phyloP scores from a whole-genome alignment of 1,140 invertebrate species.

The Pseudomyrmex dendroicus region DNA sequence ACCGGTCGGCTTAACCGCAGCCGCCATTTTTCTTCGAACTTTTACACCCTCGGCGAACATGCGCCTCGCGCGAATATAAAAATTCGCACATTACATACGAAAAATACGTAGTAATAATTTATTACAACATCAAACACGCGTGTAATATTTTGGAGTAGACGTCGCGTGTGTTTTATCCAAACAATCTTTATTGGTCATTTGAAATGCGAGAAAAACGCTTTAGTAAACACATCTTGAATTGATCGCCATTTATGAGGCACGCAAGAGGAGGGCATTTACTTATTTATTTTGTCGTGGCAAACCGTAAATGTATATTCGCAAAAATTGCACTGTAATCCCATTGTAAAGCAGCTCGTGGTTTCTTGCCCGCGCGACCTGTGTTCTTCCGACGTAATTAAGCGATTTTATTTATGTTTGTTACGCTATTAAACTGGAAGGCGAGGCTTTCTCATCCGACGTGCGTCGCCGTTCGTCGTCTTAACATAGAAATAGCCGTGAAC shows the following conservation, averaged over 20 bases:
- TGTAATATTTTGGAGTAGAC: background rate
- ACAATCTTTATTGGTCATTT: slow-evolving; percentile 12
- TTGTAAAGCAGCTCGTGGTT: slow-evolving; percentile 32
- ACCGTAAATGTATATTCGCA: slow-evolving; percentile 47
- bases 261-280: slow-evolving; percentile 30
- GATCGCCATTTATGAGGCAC: slow-evolving; percentile 36
- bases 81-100: background rate
- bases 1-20: slow-evolving; percentile 45
- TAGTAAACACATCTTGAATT: slow-evolving; percentile 38
- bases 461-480: background rate
- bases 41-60: slow-evolving; percentile 11
- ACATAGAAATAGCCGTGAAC: slow-evolving; percentile 12
- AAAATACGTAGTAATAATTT: background rate
- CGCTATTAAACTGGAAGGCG: slow-evolving; percentile 32
- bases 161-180: background rate
- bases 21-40: slow-evolving; percentile 53
- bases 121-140: background rate
- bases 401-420: slow-evolving; percentile 55
- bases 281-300: slow-evolving; percentile 26
- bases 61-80: background rate
- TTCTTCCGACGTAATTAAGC: slow-evolving; percentile 48
- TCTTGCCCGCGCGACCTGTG: slow-evolving; percentile 21
- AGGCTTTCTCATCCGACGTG: background rate
- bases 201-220: slow-evolving; percentile 43
- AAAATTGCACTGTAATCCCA: slow-evolving; percentile 45